phyloP scores from a whole-genome alignment of 2,888 invertebrate species.

The Acholoe squamosa region DNA sequence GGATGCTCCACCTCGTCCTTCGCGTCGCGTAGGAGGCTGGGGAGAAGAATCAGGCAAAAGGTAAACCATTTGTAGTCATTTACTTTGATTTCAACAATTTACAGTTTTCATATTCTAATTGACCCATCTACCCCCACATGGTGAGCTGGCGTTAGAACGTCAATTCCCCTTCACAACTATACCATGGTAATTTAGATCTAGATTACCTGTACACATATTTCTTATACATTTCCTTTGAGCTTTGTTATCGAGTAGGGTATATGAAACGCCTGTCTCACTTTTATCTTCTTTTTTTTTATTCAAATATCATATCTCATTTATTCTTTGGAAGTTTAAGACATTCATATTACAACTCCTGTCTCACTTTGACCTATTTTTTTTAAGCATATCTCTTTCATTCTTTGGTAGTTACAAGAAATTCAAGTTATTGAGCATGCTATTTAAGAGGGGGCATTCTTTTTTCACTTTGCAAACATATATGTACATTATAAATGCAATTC shows the following conservation, averaged over 20 bases:
- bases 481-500: too few species aligned
- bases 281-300: not conserved
- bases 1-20: constrained; percentile 56
- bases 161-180: too few species aligned
- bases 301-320: not conserved
- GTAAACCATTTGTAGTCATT: not conserved
- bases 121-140: too few species aligned
- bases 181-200: too few species aligned
- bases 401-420: not conserved
- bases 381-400: not conserved
- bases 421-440: not conserved
- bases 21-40: constrained; percentile 63
- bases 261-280: not conserved
- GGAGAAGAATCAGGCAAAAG: constrained; percentile 62
- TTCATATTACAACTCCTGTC: not conserved
- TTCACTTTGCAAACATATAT: too few species aligned
- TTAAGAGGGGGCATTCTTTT: not conserved
- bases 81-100: too few species aligned
- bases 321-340: not conserved
- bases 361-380: not conserved
- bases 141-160: too few species aligned
- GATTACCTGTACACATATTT: too few species aligned
- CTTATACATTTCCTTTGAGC: too few species aligned
- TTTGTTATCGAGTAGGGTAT: too few species aligned
- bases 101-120: too few species aligned